phyloP scores from a whole-genome alignment of 2,888 invertebrate genomes.

The Orchesella flavescens region DNA sequence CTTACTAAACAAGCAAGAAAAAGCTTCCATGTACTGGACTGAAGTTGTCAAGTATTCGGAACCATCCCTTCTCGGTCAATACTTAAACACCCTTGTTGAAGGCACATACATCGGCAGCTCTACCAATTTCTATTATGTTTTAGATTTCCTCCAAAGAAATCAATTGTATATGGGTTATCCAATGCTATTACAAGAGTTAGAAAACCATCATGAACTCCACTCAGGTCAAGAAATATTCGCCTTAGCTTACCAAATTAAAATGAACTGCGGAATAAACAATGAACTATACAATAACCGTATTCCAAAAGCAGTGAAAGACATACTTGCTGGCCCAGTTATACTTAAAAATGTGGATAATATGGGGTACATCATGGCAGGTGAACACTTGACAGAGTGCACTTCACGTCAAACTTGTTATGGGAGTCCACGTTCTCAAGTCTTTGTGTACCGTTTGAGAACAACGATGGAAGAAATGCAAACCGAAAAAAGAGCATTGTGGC shows the following conservation, averaged over 20 bases:
- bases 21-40: constrained; percentile 56
- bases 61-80: constrained; percentile 4
- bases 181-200: constrained; percentile 48
- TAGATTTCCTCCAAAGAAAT: constrained; percentile 55
- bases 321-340: constrained; percentile 53
- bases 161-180: constrained; percentile 50
- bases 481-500: constrained; percentile 45
- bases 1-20: constrained; percentile 35
- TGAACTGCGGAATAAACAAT: constrained; percentile 42
- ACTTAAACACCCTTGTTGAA: constrained; percentile 34
- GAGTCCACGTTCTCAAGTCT: constrained; percentile 37
- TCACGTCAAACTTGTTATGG: constrained; percentile 30
- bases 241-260: constrained; percentile 38
- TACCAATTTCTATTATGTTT: constrained; percentile 56
- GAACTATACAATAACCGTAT: constrained; percentile 34
- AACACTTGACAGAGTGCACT: constrained; percentile 31
- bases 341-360: constrained; percentile 48
- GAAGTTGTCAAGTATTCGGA: constrained; percentile 24
- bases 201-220: constrained; percentile 32
- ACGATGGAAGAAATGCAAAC: constrained; percentile 13
- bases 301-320: constrained; percentile 45
- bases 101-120: constrained; percentile 44
- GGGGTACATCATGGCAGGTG: constrained; percentile 47
- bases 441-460: constrained; percentile 8
- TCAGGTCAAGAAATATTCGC: constrained; percentile 62